Conservation (phyloP, 2,797 vertebrate species). For the Anableps anableps region DNA sequence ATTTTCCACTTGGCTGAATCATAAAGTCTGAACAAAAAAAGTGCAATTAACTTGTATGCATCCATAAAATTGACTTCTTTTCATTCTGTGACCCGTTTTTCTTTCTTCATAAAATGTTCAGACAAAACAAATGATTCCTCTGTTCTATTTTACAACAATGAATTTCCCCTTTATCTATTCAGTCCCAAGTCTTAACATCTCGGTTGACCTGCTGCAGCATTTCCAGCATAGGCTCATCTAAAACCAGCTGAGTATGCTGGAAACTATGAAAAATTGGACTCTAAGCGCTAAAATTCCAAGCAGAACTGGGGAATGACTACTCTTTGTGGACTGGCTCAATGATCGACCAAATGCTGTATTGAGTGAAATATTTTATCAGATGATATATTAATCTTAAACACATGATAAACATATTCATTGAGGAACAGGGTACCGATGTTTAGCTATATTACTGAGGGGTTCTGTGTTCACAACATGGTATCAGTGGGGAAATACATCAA, state of each 20-base stretch:
- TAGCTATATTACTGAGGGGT: conserved; percentile 29
- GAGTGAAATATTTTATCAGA: conserved; percentile 62
- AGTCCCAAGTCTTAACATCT: conserved; percentile 18
- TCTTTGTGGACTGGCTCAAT: conserved; percentile 55
- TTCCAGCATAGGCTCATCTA: conserved; percentile 35
- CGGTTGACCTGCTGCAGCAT: conserved; percentile 25
- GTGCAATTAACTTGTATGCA: conserved; percentile 3
- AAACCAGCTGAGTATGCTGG: conserved; percentile 42
- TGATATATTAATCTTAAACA: conserved; percentile 71
- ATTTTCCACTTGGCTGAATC: neutral
- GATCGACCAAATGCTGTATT: conserved; percentile 69
- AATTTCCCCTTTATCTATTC: conserved; percentile 20
- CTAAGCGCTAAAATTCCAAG: conserved; percentile 45
- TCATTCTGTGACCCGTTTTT: neutral
- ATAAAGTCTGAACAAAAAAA: conserved; percentile 8
- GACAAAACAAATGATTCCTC: conserved; percentile 12
- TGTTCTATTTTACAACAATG: conserved; percentile 21
- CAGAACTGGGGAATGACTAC: conserved; percentile 54
- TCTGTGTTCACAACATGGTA: conserved; percentile 18
- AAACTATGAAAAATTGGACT: conserved; percentile 63
- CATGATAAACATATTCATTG: conserved; percentile 49
- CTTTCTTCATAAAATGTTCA: conserved; percentile 4
- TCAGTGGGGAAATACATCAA: conserved; percentile 12
- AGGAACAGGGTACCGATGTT: conserved; percentile 54
- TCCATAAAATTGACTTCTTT: neutral